A percentile compares a stretch with the other conserved stretches of the same genome.
Evolutionary conservation across 1,140 invertebrate genomes (phyloP).

Genomic region (Nasonia giraulti): DNA sequence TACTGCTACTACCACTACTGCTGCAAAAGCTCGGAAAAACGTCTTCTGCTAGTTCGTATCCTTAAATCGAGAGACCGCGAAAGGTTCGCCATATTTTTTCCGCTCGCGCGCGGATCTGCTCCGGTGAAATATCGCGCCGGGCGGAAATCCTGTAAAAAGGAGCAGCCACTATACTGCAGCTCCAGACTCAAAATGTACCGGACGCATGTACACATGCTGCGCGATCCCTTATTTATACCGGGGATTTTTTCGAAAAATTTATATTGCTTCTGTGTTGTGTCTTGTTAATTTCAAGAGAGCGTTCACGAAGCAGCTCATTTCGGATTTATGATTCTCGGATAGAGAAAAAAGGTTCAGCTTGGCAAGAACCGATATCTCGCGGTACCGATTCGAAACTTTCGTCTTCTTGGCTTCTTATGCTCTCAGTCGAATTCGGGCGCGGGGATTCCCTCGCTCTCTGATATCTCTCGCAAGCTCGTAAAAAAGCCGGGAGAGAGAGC

Average conservation of each 20-base stretch:
- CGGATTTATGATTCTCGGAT: background rate
- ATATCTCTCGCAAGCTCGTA: constrained; percentile 10
- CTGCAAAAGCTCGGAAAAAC: background rate
- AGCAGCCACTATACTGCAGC: background rate
- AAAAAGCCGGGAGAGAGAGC: constrained; percentile 26
- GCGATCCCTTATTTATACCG: background rate
- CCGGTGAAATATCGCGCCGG: background rate
- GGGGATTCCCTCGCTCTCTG: background rate
- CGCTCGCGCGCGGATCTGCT: background rate
- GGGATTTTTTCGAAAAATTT: background rate
- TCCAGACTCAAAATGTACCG: background rate
- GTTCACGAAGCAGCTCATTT: background rate
- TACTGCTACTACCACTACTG: background rate
- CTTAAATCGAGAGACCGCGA: background rate
- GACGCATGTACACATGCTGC: too few relatives aligned
- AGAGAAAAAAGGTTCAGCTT: background rate
- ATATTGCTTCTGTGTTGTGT: background rate
- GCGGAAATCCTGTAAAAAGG: constrained; percentile 13
- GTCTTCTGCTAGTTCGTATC: background rate
- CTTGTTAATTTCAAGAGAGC: background rate
- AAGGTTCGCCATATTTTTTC: constrained; percentile 28
- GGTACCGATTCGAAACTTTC: constrained; percentile 30
- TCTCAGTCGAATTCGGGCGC: constrained; percentile 8
- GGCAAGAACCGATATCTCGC: background rate
- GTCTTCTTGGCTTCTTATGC: background rate